A percentile compares a stretch with the other conserved stretches of the same genome.
Evolutionary conservation across 1,140 invertebrate genomes (phyloP).

Genomic region (Drosophila rufa): DNA sequence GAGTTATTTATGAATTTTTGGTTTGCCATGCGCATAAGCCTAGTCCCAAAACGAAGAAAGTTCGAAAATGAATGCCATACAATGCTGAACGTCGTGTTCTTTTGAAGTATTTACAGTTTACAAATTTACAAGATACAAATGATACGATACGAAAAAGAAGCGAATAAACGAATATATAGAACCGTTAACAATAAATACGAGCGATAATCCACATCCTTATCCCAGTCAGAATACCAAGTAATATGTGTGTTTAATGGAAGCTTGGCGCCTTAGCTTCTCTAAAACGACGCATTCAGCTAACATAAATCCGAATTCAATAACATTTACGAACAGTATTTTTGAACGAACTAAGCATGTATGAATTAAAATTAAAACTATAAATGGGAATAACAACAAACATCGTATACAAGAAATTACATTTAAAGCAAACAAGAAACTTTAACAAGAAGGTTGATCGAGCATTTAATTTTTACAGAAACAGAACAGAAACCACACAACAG

Average conservation of each 20-base stretch:
- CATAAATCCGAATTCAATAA: constrained; percentile 56
- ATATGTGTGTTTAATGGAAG: constrained; percentile 24
- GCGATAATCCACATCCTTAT: not conserved
- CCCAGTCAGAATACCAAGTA: constrained; percentile 3
- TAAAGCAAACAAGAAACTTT: constrained; percentile 23
- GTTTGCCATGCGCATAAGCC: not conserved
- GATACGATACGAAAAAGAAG: constrained; percentile 25
- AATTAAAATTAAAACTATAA: not conserved
- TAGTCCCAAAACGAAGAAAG: constrained; percentile 16
- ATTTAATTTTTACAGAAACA: constrained; percentile 65
- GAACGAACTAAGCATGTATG: constrained; percentile 42
- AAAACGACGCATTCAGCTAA: constrained; percentile 52
- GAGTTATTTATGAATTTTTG: not conserved
- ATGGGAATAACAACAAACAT: constrained; percentile 12
- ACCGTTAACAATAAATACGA: constrained; percentile 20
- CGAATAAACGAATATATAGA: constrained; percentile 37
- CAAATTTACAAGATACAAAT: constrained; percentile 70
- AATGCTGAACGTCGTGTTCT: constrained; percentile 70
- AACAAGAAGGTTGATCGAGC: constrained; percentile 71
- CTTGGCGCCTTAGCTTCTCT: constrained; percentile 52
- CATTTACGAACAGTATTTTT: constrained; percentile 74
- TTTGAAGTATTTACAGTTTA: constrained; percentile 83
- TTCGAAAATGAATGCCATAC: constrained; percentile 22
- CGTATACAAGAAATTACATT: constrained; percentile 53
- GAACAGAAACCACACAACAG: constrained; percentile 21